Evolutionary conservation across 2,113 vertebrate species (phyloP).

Genomic region (Balaeniceps rex): DNA sequence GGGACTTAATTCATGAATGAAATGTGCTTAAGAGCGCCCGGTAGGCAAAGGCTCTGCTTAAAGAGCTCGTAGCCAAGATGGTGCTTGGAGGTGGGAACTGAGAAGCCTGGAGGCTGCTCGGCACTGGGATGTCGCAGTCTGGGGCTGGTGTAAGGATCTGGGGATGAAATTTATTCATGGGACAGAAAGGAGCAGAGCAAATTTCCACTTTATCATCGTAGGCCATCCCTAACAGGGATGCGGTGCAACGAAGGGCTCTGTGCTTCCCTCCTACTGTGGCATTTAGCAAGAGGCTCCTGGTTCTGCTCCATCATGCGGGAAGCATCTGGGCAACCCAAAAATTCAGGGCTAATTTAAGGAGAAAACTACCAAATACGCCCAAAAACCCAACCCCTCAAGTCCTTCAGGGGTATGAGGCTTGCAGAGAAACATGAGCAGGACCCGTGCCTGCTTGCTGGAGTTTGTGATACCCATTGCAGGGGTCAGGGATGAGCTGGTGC

Average conservation of each 20-base stretch:
- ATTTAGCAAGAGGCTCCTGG: neutral
- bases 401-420: neutral
- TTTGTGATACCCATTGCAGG: neutral
- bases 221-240: neutral
- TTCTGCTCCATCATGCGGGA: neutral
- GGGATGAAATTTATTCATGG: neutral
- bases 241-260: neutral
- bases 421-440: neutral
- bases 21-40: conserved; percentile 65
- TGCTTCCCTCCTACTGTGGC: neutral
- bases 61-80: conserved; percentile 32
- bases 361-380: neutral
- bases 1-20: conserved; percentile 82
- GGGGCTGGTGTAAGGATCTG: neutral
- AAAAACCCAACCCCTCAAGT: neutral
- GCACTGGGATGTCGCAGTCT: neutral
- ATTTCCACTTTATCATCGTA: neutral
- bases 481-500: neutral
- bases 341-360: neutral
- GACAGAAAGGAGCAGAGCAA: neutral
- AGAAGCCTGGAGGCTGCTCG: neutral
- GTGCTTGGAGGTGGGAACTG: neutral
- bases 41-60: conserved; percentile 52
- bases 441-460: neutral
- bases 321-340: neutral